Base-by-base conservation (phyloP, 2,113 vertebrate species). In the Morone chrysops region DNA sequence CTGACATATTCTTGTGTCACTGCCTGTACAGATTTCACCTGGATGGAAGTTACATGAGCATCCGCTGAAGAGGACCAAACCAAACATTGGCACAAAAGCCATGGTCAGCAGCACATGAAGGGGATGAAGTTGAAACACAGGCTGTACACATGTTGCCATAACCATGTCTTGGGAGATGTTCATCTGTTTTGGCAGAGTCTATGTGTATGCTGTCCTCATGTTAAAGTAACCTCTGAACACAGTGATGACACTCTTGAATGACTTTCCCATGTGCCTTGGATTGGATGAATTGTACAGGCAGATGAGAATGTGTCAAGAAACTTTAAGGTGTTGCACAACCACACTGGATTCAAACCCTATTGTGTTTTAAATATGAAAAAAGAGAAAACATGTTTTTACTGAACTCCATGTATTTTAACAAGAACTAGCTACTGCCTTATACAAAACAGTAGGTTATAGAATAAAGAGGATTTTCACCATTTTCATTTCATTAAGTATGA, bases 201-300 rank as follows among this genome's bases (percentile, higher is more conserved):
- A 59, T 31, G 70, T 82, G 81, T 76, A 74, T 38, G n/a, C 95
- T 63, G 81, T 53, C 4, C 67, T 84, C 72, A 65, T 70, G 68
- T 8, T 61, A 41, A 68, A 81, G 61, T 75, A 75, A 87, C 80
- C 85, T 91, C 70, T 87, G 92, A 91, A 91, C 91, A 75, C 84
- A 90, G 87, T 89, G 94, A 89, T 38, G 92, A 5, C 72, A 91
- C 82, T 75, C 93, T 82, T 90, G 91, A 93, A 93, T 92, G 90
- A 92, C 91, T 93, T 92, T 92, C 89, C 91, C 94, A 93, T 84
- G 97, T 97, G 97, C 97, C 97, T 98, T 97, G 96, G 94, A 94
- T 92, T 92, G 57, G 88, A 75, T 75, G 87, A 75, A 78, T 82
- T 87, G 83, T 87, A 89, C 81, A 92, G 89, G 92, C 89, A 86